Percentiles rank a stretch among this genome's conserved stretches.
Conservation (phyloP, 2,888 invertebrate species). For the Pedicia rivosa region DNA sequence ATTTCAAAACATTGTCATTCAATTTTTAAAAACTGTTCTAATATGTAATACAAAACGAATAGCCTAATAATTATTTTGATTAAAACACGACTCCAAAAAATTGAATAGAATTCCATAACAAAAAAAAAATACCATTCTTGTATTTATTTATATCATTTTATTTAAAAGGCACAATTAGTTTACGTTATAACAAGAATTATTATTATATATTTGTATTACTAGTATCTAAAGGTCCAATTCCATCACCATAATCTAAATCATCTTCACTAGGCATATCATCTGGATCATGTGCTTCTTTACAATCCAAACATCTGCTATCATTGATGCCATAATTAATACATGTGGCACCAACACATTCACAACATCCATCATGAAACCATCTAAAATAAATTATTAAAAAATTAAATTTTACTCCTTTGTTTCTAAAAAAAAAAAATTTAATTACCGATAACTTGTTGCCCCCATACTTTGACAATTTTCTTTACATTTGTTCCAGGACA, state of each 20-base stretch:
- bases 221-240: conserved; percentile 31
- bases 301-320: conserved; percentile 57
- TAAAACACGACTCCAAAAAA: no score
- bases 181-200: no score
- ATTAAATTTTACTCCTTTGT: no score
- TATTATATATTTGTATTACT: conserved; percentile 8
- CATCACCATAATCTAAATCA: conserved; percentile 46
- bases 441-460: conserved; percentile 25
- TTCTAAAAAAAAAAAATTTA: background rate
- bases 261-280: conserved; percentile 41
- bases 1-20: no score
- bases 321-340: conserved; percentile 83
- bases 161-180: no score
- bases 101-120: no score
- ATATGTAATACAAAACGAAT: no score
- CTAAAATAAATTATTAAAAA: conserved; percentile 32
- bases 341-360: conserved; percentile 78
- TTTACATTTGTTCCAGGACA: conserved; percentile 75
- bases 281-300: conserved; percentile 39
- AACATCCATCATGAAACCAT: conserved; percentile 92
- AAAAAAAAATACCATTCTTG: no score
- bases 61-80: no score
- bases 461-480: conserved; percentile 44
- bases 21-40: no score
- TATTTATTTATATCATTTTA: no score